Base-by-base conservation (phyloP, 2,888 invertebrate genomes). In the Endotricha flammealis region DNA sequence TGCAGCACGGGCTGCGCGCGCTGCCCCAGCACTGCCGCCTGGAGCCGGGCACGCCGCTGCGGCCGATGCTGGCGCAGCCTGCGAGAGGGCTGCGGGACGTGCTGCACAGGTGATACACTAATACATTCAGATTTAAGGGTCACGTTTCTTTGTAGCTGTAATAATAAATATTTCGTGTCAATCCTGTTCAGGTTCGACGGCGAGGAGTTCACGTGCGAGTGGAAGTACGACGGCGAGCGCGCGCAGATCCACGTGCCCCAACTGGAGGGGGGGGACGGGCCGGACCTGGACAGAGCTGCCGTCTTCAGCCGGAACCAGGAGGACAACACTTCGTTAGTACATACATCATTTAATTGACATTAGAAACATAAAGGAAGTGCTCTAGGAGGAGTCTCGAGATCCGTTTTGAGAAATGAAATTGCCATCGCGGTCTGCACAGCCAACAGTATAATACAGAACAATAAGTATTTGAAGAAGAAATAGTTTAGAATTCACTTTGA, bases 21-120 rank as follows among this genome's bases (percentile, higher is more conserved):
- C 85, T 99, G 36, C 92, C 94, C 0, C 81, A 89, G 20, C 90
- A 92, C 60, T 99, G 99, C 73, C 93, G 93, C 57, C 89, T 99
- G 38, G 91, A 93, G 12, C 97, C 97, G 7, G 97, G 97, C 32
- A 90, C 98, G 50, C 99, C 99, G 7, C 88, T 99, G 46, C 96
- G 98, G 71, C 99, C 99, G 0, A 99, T 99, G 99, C 88, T 99
- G 61, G 99, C 99, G 0, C 98, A 99, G 68, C 99, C 99, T 2
- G 97, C 99, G 0, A 95, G 94, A 72, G 98, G 97, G 2, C 94
- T 99, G 1, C 90, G 91, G 44, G 97, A 98, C 71, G 94, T 98
- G 3, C 78, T 98, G 35, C 89, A 91, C 41, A 89, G 96, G 59
- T 91, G 74, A 39, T n/a, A 7, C 14, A n/a, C n/a, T n/a, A n/a